Percentiles rank a stretch among this genome's conserved stretches.
Conservation (phyloP, 2,888 invertebrate genomes). For the Mermis nigrescens region DNA sequence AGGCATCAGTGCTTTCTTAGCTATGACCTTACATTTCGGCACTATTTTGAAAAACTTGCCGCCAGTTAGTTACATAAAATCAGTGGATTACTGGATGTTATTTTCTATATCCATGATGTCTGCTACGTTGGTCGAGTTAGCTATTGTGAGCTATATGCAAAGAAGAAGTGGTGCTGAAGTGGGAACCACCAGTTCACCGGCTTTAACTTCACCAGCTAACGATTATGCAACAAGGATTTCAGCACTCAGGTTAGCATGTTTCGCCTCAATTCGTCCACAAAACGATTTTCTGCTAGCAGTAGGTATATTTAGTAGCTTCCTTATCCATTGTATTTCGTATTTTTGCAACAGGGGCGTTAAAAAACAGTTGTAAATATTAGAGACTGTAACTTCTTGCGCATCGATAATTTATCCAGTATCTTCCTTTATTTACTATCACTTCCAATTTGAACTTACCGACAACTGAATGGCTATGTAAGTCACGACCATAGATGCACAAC, state of each 20-base stretch:
- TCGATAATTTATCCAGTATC: too few relatives aligned
- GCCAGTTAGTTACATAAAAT: conserved; percentile 13
- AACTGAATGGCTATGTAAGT: too few relatives aligned
- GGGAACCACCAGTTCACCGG: not conserved
- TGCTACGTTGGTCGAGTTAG: conserved; percentile 12
- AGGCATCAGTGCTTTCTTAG: conserved; percentile 13
- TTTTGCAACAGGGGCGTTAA: too few relatives aligned
- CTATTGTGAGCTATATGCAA: conserved; percentile 12
- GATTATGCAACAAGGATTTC: not conserved
- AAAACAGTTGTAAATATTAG: too few relatives aligned
- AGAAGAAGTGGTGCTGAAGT: not conserved
- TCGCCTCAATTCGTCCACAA: too few relatives aligned
- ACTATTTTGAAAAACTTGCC: conserved; percentile 15
- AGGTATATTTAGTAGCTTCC: too few relatives aligned
- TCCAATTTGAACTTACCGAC: too few relatives aligned
- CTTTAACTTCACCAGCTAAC: not conserved
- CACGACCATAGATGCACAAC: too few relatives aligned
- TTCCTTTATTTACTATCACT: too few relatives aligned
- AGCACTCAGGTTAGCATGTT: not conserved
- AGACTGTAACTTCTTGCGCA: not conserved
- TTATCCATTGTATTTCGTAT: too few relatives aligned
- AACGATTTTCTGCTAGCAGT: too few relatives aligned
- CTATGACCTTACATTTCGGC: conserved; percentile 14
- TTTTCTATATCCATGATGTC: conserved; percentile 12
- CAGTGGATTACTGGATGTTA: conserved; percentile 14